These are phyloP conservation scores for Hormiphora californensis DNA, from an alignment of 37 sponge, comb jelly and placozoan genomes.

Conservation along the genomic window DNA sequence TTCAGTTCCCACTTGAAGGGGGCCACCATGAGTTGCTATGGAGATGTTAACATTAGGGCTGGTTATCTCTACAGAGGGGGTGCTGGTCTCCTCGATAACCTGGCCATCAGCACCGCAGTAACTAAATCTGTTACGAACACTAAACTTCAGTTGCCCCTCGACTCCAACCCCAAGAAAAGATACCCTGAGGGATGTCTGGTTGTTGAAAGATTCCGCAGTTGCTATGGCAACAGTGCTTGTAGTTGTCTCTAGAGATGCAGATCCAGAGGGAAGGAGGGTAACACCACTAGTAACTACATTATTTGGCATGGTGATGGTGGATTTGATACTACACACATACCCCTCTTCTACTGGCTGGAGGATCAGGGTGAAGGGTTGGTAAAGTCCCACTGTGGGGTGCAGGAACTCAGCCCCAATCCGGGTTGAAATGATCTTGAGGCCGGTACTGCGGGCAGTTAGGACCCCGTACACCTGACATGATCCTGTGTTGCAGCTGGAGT, in stretches of 20 bases:
- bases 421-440: constrained; percentile 1
- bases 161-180: neutral
- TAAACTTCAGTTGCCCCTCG: neutral
- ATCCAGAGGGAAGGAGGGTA: too few relatives aligned
- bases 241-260: too few relatives aligned
- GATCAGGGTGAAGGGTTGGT: constrained; percentile 7
- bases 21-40: neutral
- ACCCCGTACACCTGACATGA: too few relatives aligned
- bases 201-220: too few relatives aligned
- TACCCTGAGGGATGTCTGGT: neutral
- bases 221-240: too few relatives aligned
- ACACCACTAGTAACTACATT: neutral
- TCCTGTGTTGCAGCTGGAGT: neutral
- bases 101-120: neutral
- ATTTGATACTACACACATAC: neutral
- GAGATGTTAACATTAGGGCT: neutral
- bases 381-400: neutral
- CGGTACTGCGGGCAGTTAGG: neutral
- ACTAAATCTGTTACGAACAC: neutral
- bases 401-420: constrained; percentile 42
- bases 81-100: constrained; percentile 30
- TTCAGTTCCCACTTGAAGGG: neutral
- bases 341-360: neutral
- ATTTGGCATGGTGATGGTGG: neutral
- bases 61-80: constrained; percentile 27